Evolutionary conservation across 2,888 invertebrate genomes (phyloP).

Genomic region (Pheosia gnoma): DNA sequence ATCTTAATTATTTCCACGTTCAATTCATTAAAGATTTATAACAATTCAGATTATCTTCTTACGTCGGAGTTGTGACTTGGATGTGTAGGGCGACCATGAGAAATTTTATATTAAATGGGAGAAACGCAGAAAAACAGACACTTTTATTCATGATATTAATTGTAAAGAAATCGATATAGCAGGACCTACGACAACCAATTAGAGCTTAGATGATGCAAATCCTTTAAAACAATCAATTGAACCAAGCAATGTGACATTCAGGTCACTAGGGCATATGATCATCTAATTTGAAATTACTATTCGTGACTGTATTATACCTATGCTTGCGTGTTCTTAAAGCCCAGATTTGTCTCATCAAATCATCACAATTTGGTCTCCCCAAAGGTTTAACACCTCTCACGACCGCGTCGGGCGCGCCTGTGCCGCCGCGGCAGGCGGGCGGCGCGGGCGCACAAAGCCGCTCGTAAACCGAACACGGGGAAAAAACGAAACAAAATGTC

Average conservation of each 20-base stretch:
- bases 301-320: too few relatives aligned
- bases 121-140: neutral
- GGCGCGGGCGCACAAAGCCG: conserved; percentile 60
- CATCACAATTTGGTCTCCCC: neutral
- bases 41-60: conserved; percentile 65
- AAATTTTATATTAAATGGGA: neutral
- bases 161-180: neutral
- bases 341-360: neutral
- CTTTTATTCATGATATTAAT: neutral
- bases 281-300: too few relatives aligned
- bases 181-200: too few relatives aligned
- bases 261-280: too few relatives aligned
- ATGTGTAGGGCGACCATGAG: neutral
- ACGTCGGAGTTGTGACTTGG: conserved; percentile 54
- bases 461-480: conserved; percentile 67
- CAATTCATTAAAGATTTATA: conserved; percentile 62
- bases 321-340: neutral
- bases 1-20: conserved; percentile 69
- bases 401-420: conserved; percentile 43
- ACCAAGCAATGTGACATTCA: too few relatives aligned
- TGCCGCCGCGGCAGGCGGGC: conserved; percentile 40
- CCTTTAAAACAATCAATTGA: too few relatives aligned
- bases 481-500: conserved; percentile 44
- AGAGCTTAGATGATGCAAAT: too few relatives aligned
- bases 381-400: conserved; percentile 68